Conservation (phyloP, 2,888 invertebrate species). For the Hoplodrina blanda region DNA sequence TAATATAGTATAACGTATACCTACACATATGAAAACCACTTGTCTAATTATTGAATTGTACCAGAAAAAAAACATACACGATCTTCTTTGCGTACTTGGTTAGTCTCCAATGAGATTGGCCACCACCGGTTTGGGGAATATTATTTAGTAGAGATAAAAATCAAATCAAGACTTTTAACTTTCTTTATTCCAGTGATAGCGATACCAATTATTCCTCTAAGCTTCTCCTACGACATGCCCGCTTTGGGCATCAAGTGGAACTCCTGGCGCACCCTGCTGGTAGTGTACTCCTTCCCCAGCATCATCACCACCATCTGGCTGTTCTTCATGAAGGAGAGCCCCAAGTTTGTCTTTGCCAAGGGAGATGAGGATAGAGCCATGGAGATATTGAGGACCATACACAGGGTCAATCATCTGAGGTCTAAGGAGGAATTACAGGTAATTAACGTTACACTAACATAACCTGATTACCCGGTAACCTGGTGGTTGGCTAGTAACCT, state of each 20-base stretch:
- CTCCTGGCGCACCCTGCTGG: constrained; percentile 94
- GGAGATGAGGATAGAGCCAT: constrained; percentile 90
- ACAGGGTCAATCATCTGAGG: constrained; percentile 74
- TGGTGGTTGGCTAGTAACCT: too few species aligned
- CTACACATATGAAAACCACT: too few species aligned
- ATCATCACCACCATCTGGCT: constrained; percentile 90
- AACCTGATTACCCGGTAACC: too few species aligned
- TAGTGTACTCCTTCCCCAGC: constrained; percentile 92
- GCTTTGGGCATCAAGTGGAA: constrained; percentile 90
- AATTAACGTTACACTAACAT: constrained; percentile 31
- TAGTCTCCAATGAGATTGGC: too few species aligned
- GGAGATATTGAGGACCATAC: constrained; percentile 74
- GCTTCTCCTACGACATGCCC: constrained; percentile 78
- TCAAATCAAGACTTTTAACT: background rate
- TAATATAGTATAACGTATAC: too few species aligned
- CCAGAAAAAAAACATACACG: too few species aligned
- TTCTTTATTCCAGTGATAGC: constrained; percentile 89
- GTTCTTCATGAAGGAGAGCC: constrained; percentile 93
- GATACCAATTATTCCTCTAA: constrained; percentile 91
- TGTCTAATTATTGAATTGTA: too few species aligned
- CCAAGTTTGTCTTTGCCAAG: constrained; percentile 92
- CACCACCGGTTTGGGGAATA: too few species aligned
- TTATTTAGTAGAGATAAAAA: too few species aligned
- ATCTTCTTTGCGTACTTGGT: too few species aligned
- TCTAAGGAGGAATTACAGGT: constrained; percentile 73